Percentiles rank a stretch among this genome's conserved stretches.
phyloP scores from a whole-genome alignment of 37 sponge, comb jelly and placozoan species.

The Diacarnus erythraeanus region DNA sequence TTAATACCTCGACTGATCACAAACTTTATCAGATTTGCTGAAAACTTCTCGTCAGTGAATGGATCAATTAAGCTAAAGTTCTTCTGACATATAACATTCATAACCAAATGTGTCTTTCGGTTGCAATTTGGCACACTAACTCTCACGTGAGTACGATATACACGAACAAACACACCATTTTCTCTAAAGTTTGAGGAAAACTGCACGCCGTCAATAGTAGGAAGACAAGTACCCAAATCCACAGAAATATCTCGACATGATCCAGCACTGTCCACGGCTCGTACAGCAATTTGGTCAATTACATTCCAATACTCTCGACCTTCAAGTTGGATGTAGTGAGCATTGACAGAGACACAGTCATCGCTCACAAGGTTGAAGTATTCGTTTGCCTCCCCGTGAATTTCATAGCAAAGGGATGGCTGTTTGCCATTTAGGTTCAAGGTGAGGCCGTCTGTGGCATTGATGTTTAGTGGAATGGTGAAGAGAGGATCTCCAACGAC shows the following conservation, averaged over 20 bases:
- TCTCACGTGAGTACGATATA: slow-evolving; percentile 12
- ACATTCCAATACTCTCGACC: slow-evolving; percentile 35
- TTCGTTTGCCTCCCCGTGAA: slow-evolving; percentile 37
- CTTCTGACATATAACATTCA: slow-evolving; percentile 46
- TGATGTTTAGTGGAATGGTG: slow-evolving; percentile 30
- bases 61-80: slow-evolving; percentile 25
- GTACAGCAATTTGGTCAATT: slow-evolving; percentile 19
- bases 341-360: slow-evolving; percentile 55
- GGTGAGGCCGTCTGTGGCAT: not conserved
- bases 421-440: not conserved
- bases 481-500: slow-evolving; percentile 57
- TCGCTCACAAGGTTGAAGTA: slow-evolving; percentile 62
- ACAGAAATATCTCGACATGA: slow-evolving; percentile 34
- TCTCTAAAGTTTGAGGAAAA: not conserved
- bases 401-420: slow-evolving; percentile 50
- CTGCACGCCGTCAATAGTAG: slow-evolving; percentile 23
- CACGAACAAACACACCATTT: slow-evolving; percentile 2
- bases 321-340: slow-evolving; percentile 24
- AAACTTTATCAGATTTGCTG: slow-evolving; percentile 49
- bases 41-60: not conserved
- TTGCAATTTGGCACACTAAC: slow-evolving; percentile 60
- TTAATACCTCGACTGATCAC: slow-evolving; percentile 41
- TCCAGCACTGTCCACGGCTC: slow-evolving; percentile 18
- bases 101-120: slow-evolving; percentile 13
- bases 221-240: slow-evolving; percentile 27